Evolutionary conservation across 1,140 invertebrate species (phyloP), one percentile per base, ranked within the genome.

Genomic region (Cydia splendana): DNA sequence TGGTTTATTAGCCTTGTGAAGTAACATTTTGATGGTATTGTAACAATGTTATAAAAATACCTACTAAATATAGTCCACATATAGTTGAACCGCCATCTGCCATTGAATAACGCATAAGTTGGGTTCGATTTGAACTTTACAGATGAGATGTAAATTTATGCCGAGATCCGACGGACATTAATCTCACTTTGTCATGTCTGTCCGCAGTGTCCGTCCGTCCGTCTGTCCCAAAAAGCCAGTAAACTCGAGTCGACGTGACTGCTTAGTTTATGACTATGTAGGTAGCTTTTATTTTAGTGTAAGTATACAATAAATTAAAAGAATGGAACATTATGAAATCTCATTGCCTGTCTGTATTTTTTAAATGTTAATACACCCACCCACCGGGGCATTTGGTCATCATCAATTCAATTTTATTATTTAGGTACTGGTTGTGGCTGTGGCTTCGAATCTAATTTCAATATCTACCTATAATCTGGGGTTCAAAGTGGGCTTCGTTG

Each of bases 131-230:
- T 45, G 67, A 71, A 71, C 34, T 71, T 71, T 45, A 42, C 34
- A 38, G 67, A 71, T 71, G 67, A 71, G 67, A 71, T 71, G 67
- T 45, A 71, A 71, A 71, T 71, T 42, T 71, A 71, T 71, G 34
- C 24, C 65, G 65, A 69, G 65, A 12, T 24, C 62, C 20, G 30
- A 28, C 67, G 34, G 30, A 34, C 67, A 71, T 71, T 71, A 7
- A 71, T 71, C 67, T 71, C 67, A 71, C 28, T 71, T 45, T 20
- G 67, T 71, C 67, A 69, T 18, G 67, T 71, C 67, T 20, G 67
- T 71, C 30, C 67, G 24, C 24, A 24, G 24, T 24, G 67, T 71
- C 67, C 18, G 67, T 71, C 30, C 67, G 67, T 71, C 67, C 18
- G 67, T 71, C 34, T 18, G n/a, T 38, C 15, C 57, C 18, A 0